Evolutionary conservation across 1,140 invertebrate species (phyloP).

Genomic region (Drosophila dunni): DNA sequence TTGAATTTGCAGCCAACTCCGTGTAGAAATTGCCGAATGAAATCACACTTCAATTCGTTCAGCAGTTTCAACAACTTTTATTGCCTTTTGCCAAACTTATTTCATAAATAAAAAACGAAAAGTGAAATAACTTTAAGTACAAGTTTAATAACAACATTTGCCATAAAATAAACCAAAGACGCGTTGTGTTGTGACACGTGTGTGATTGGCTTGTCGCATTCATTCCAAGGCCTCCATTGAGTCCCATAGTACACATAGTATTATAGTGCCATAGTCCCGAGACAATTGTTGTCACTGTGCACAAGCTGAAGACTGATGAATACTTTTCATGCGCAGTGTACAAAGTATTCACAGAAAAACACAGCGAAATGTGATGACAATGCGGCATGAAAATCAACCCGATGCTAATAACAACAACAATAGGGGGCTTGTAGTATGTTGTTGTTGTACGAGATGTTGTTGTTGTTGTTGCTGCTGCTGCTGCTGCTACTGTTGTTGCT

Average conservation of each 20-base stretch:
- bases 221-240: constrained; percentile 18
- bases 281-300: constrained; percentile 31
- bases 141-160: constrained; percentile 1
- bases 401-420: constrained; percentile 26
- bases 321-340: constrained; percentile 16
- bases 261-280: constrained; percentile 7
- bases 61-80: no score
- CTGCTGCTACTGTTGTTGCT: constrained; percentile 7
- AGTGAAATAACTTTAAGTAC: neutral
- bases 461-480: constrained; percentile 33
- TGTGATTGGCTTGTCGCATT: constrained; percentile 19
- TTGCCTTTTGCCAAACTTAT: no score
- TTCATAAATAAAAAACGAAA: no score
- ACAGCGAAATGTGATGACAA: constrained; percentile 74
- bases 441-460: constrained; percentile 16
- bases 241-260: no score
- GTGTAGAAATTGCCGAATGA: no score
- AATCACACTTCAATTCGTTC: no score
- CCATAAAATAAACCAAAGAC: constrained; percentile 10
- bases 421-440: constrained; percentile 42
- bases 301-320: neutral
- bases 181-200: constrained; percentile 5
- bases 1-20: no score
- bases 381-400: constrained; percentile 65
- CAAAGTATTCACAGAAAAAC: constrained; percentile 5